Base-by-base conservation (phyloP, 2,797 vertebrate genomes). In the Pseudochirops corinnae region DNA sequence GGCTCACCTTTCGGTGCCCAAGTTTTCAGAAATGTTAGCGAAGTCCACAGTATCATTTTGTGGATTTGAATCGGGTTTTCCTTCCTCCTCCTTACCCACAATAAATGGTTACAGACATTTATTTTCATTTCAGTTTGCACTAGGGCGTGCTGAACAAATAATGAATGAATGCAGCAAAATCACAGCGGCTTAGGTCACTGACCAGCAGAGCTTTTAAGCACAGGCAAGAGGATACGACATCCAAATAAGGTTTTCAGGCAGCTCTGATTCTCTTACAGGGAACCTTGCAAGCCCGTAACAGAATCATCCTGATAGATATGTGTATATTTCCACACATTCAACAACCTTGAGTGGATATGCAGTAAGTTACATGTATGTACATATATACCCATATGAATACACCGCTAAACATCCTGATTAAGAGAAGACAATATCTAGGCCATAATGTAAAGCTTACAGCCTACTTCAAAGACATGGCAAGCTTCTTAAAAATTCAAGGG, bases 101-200 rank as follows among this genome's bases (percentile, higher is more conserved):
- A 52, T 33, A 92, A 96, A 53, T 94, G 52, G 14, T 16, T 58
- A 93, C 93, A 56, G 56, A 16, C 74, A 94, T 62, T 82, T 82
- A 46, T 82, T 96, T 93, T 28, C n/a, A 92, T 91, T 95, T 95
- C 74, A 95, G 91, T 93, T 62, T 94, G 21, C 94, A 90, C 93
- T 50, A 93, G 9, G 46, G 26, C 46, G 93, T 90, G 90, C 52
- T 91, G 90, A 94, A 91, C 58, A 91, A 93, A 55, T 91, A 91
- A 93, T 95, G 92, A 91, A 93, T 95, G 92, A 95, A 28, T 56
- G 96, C 90, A 31, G 91, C 92, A 96, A 53, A 67, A 93, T 55
- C 91, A 91, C 52, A 92, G 5, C 90, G 62, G 18, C 90, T 93
- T 91, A 91, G n/a, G n/a, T 67, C 11, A 14, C 91, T 91, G 95